A percentile compares a stretch with the other conserved stretches of the same genome.
Evolutionary conservation across 2,113 vertebrate species (phyloP).

Genomic region (Caracal caracal): DNA sequence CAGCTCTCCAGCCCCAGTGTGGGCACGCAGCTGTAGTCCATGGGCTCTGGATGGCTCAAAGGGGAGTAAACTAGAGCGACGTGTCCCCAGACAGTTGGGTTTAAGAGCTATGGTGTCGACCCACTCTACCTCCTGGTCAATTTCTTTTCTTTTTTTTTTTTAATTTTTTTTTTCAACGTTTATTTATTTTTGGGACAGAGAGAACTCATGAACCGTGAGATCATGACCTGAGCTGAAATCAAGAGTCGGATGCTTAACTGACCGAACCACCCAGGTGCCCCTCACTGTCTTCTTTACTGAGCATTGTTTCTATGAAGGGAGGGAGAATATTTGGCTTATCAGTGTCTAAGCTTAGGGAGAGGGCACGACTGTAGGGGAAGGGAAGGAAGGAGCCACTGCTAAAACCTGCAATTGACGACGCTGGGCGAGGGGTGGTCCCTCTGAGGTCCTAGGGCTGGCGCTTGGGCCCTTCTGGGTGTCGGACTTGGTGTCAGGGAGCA

Average conservation of each 20-base stretch:
- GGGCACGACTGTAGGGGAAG: neutral
- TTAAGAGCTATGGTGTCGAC: neutral
- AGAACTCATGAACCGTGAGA: no score
- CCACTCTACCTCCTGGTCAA: neutral
- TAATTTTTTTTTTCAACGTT: no score
- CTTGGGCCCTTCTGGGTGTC: neutral
- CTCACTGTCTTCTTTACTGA: neutral
- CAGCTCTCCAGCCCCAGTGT: neutral
- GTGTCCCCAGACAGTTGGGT: neutral
- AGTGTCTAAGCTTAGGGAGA: neutral
- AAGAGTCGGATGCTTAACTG: no score
- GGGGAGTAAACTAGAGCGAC: neutral
- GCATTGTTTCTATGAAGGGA: neutral
- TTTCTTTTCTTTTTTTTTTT: no score
- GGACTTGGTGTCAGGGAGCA: neutral
- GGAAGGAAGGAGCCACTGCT: neutral
- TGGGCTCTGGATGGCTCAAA: neutral
- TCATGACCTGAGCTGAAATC: no score
- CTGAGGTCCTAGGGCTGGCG: neutral
- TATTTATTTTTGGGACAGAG: no score
- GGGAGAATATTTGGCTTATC: neutral
- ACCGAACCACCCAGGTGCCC: no score
- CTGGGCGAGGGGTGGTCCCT: fast-evolving
- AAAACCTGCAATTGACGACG: neutral
- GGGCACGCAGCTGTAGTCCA: no score